Percentiles rank a stretch among this genome's conserved stretches.
Conservation (phyloP, 2,888 invertebrate species). For the Erebia palarica region DNA sequence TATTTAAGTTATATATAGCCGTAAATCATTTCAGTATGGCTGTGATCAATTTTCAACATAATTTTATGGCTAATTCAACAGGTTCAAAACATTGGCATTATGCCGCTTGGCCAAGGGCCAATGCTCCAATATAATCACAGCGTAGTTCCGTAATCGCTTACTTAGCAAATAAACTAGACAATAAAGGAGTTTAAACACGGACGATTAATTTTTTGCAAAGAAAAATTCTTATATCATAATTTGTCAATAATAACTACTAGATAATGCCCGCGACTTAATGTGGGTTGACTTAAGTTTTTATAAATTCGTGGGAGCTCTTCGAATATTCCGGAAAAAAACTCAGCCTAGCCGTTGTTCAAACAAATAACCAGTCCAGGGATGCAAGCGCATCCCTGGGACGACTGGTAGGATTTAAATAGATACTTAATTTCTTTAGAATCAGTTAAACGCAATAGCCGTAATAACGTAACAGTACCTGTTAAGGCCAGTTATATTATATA, state of each 20-base stretch:
- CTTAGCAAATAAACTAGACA: conserved; percentile 30
- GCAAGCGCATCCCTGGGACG: too few species aligned
- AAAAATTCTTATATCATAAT: not conserved
- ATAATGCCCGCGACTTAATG: too few species aligned
- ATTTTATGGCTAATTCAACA: conserved; percentile 63
- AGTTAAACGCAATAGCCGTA: too few species aligned
- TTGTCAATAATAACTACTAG: not conserved
- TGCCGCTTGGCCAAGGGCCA: conserved; percentile 70
- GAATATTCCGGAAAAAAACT: too few species aligned
- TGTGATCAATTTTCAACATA: conserved; percentile 17
- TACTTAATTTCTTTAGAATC: too few species aligned
- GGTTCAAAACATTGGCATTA: conserved; percentile 65
- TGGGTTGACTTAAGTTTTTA: not conserved
- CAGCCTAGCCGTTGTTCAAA: too few species aligned
- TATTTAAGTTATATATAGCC: too few species aligned
- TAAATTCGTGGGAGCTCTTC: too few species aligned
- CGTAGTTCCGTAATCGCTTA: conserved; percentile 31
- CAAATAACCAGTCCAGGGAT: too few species aligned
- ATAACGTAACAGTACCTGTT: too few species aligned
- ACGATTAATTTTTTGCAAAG: not conserved
- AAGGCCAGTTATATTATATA: too few species aligned
- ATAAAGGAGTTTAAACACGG: conserved; percentile 13
- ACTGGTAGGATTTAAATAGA: too few species aligned
- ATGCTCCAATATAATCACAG: conserved; percentile 55
- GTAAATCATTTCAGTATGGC: not conserved